Evolutionary conservation across 1,140 invertebrate species (phyloP), one percentile per base, ranked within the genome.

Genomic region (Galleria mellonella): DNA sequence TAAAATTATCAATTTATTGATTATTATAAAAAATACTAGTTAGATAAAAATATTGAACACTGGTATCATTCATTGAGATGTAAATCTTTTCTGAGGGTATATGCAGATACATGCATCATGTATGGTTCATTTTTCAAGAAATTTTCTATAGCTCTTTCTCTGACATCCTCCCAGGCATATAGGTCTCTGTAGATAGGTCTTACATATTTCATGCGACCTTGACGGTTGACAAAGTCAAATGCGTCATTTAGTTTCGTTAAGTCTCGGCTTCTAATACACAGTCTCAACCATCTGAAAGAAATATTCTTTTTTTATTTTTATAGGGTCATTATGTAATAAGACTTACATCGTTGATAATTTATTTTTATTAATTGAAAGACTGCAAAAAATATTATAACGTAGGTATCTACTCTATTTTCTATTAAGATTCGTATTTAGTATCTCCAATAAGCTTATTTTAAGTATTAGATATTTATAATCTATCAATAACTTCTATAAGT

Each of bases 131-230:
- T 90, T 17, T 86, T 75, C 11, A 90, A 70, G 81, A 93, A 97
- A 60, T 92, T 94, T 13, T 92, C 87, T 23, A 97, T 89, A 0
- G 95, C 92, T 43, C 60, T 63, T 9, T 88, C 72, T 41, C 94
- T 88, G 0, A 90, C 89, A 43, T 90, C 90, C 46, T 92, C 88
- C 95, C 95, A 97, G 1, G 83, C 88, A 58, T 93, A 94, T n/a
- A 97, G 78, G 64, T 95, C 94, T 53, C 94, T 91, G 74, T 96
- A 97, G 35, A 98, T 88, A 9, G 96, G 95, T 36, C 94, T 87
- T 0, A 95, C 91, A 87, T 92, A 98, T 72, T 98, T 98, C 93
- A 98, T 95, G 48, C 97, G 89, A 39, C 96, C 96, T 69, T 95
- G 91, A 13, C 90, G 87, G 47, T 92, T 95, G 2, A 96, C 90